Evolutionary conservation across 1,140 invertebrate species (phyloP), one percentile per base, ranked within the genome.

Genomic region (Caligus rogercresseyi): DNA sequence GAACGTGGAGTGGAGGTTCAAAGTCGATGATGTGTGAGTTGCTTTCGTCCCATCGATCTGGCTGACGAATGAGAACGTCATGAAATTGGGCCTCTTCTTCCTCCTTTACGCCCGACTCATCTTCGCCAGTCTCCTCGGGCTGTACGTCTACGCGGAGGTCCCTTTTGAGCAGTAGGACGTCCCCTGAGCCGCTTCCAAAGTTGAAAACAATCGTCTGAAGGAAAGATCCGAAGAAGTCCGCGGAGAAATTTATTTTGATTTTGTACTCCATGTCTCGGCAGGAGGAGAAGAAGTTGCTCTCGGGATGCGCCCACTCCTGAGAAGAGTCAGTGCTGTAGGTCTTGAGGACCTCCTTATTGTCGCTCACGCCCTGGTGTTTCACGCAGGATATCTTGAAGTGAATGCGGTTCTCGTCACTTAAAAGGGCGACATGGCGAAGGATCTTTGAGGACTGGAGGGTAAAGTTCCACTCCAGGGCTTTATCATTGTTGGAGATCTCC

Each of bases 141-240:
- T 85, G 74, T 7, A 86, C 84, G 69, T 89, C 86, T 3, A 87
- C 81, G 69, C 84, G 85, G 14, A 89, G 69, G 13, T 63, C 69
- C 84, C 81, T 67, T 81, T 78, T 7, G 83, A 77, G 0, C 87
- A 69, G 25, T 85, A 78, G 0, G 85, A 83, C 57, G 83, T 80
- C 43, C 71, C 31, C n/a, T 11, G 31, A 43, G 31, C 31, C 31
- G n/a, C n/a, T 72, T 1, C 83, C 83, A 71, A 87, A 84, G 71
- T 86, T 85, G 72, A 89, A 86, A 0, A 87, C 79, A 3, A 89
- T 73, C 1, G 83, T 80, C 71, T 90, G 86, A 1, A 83, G 76
- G 69, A 87, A 89, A 1, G 85, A 87, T 21, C 86, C 86, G 71
- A 84, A 87, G 62, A 84, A 81, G 59, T 81, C 78, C 0, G 85